phyloP scores from a whole-genome alignment of 1,140 invertebrate genomes.

The Drosophila athabasca region DNA sequence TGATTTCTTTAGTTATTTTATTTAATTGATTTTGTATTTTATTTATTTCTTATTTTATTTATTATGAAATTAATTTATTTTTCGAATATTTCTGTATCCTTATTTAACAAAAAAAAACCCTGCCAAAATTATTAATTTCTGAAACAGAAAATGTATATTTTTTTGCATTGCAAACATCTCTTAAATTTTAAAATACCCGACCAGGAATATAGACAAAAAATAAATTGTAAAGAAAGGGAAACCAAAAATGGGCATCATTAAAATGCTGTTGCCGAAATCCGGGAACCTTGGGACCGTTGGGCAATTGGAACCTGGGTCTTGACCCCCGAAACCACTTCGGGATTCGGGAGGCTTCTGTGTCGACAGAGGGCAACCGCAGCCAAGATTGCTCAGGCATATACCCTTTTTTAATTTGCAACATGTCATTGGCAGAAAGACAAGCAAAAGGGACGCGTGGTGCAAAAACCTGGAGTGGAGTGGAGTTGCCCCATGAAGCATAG shows the following conservation, averaged over 20 bases:
- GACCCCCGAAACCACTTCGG: conserved; percentile 26
- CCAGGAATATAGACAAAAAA: no score
- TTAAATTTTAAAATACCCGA: no score
- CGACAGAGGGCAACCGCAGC: conserved; percentile 64
- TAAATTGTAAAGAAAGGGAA: not conserved
- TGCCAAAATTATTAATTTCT: no score
- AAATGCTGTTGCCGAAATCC: conserved; percentile 72
- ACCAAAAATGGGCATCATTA: conserved; percentile 73
- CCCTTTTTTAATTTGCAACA: conserved; percentile 82
- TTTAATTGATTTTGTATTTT: no score
- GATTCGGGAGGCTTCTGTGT: conserved; percentile 12
- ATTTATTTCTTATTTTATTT: no score
- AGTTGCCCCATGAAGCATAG: conserved; percentile 14
- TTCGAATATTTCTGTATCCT: no score
- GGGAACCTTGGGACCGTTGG: conserved; percentile 1
- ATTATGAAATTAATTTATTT: no score
- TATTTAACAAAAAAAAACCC: no score
- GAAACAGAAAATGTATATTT: no score
- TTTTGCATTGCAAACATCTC: no score
- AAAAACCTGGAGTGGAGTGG: conserved; percentile 1
- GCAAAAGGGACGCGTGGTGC: conserved; percentile 56
- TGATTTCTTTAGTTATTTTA: no score
- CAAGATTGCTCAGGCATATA: conserved; percentile 78
- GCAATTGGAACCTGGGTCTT: conserved; percentile 17
- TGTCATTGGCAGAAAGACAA: conserved; percentile 79